Evolutionary conservation across 2,113 vertebrate species (phyloP), one percentile per base, ranked within the genome.

Genomic region (Melanotaenia duboulayi): DNA sequence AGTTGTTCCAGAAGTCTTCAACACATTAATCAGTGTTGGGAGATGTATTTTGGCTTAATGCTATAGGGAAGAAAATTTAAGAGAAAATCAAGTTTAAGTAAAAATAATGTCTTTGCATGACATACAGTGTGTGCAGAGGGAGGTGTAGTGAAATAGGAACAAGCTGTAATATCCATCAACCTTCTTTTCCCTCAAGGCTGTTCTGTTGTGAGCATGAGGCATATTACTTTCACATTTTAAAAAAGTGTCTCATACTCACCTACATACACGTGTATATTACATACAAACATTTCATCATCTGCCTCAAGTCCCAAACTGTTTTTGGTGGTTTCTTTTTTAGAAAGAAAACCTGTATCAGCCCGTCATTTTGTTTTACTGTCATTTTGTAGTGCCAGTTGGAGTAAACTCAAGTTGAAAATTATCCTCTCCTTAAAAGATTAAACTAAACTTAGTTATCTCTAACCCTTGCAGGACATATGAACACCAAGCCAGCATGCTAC

Each of bases 401-500:
- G 12, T 16, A 13, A 28, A 63, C 0, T 25, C 19, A 35, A 63
- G 66, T 42, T 40, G 14, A 71, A 28, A 59, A 42, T 48, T 17
- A 48, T 9, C 10, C 24, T 54, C 7, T 56, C 25, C 22, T 35
- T 68, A 50, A 11, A 40, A 20, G 9, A 64, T 25, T 3, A 28
- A 35, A n/a, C 23, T 65, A 11, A 32, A 23, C 2, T 37, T 62
- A 7, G 22, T 52, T 25, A 67, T 52, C 16, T 78, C 1, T 77
- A 25, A 66, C 56, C 61, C 49, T 14, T 24, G 8, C 87, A 97
- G 96, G 96, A 20, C 92, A 93, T 72, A 96, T 95, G 94, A 93
- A 81, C 81, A 93, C 93, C 3, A 95, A 93, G 74, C 86, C 88
- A 35, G 92, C 88, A 0, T 97, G 96, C 85, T 96, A 95, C 88